A percentile compares a stretch with the other conserved stretches of the same genome.
These are phyloP conservation scores for Rhopalosiphum nymphaeae DNA, from an alignment of 2,888 invertebrate species.

Conservation along the genomic window DNA sequence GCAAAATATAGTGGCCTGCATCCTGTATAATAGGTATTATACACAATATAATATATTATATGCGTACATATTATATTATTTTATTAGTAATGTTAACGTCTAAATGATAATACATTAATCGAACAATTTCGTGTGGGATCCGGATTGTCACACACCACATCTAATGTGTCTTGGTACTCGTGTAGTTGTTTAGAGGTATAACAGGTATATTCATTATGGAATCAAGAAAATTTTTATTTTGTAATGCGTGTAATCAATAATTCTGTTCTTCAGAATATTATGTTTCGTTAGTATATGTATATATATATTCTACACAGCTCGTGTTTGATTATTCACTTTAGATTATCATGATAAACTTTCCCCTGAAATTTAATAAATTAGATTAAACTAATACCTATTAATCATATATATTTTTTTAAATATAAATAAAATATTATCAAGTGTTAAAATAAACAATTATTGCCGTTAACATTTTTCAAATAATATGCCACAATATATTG, in stretches of 20 bases:
- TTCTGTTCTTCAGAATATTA: neutral
- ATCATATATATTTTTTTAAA: neutral
- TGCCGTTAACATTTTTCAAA: neutral
- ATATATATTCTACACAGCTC: neutral
- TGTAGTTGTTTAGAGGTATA: neutral
- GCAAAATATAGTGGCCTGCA: neutral
- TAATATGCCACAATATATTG: neutral
- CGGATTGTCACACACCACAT: neutral
- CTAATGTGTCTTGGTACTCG: neutral
- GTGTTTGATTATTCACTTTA: neutral
- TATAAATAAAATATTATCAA: neutral
- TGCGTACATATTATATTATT: neutral
- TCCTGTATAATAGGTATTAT: neutral
- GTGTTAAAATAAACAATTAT: neutral
- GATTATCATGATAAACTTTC: neutral
- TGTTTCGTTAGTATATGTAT: neutral
- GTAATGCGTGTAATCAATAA: neutral
- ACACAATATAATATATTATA: neutral
- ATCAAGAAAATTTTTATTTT: neutral
- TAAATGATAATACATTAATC: conserved; percentile 6
- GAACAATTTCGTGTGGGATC: neutral
- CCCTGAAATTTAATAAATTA: neutral
- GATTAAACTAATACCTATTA: neutral
- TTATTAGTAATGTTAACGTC: neutral
- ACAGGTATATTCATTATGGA: neutral